A percentile compares a stretch with the other conserved stretches of the same genome.
These are phyloP conservation scores for Philhelius pedissequus DNA, from an alignment of 2,888 invertebrate genomes.

Conservation along the genomic window DNA sequence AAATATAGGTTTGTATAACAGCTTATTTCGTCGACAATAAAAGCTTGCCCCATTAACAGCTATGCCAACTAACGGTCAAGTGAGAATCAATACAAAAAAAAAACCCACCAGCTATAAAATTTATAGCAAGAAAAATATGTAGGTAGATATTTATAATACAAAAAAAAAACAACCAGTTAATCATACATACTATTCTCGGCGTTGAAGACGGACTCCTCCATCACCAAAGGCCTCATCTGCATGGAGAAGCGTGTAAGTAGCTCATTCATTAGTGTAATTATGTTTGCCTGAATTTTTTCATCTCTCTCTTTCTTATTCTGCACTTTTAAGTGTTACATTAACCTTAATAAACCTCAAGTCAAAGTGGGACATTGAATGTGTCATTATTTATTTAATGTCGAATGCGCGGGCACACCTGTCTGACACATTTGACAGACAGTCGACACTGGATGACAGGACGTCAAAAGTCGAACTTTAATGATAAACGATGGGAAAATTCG, in stretches of 20 bases:
- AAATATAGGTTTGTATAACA: not conserved
- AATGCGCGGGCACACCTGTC: slow-evolving; percentile 40
- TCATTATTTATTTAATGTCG: slow-evolving; percentile 25
- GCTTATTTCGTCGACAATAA: not conserved
- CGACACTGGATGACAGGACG: not conserved
- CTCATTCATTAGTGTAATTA: slow-evolving; percentile 37
- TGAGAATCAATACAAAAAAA: slow-evolving; percentile 55
- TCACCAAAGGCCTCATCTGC: slow-evolving; percentile 5
- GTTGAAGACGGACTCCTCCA: not conserved
- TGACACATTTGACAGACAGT: slow-evolving; percentile 28
- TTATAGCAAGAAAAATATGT: not conserved
- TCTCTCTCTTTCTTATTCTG: not conserved
- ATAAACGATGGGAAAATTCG: slow-evolving; percentile 23
- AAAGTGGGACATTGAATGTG: slow-evolving; percentile 63
- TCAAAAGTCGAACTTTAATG: slow-evolving; percentile 17
- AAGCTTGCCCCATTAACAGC: slow-evolving; percentile 45
- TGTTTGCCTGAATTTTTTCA: slow-evolving; percentile 23
- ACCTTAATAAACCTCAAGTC: slow-evolving; percentile 55
- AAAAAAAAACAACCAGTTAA: not conserved
- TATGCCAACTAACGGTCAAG: slow-evolving; percentile 48
- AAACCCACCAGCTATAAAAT: not conserved
- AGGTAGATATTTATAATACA: too few relatives aligned
- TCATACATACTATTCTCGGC: not conserved
- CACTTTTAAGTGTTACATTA: slow-evolving; percentile 44
- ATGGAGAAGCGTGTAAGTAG: slow-evolving; percentile 33